Base-by-base conservation (phyloP, 2,888 invertebrate species). In the Chirona hameri region DNA sequence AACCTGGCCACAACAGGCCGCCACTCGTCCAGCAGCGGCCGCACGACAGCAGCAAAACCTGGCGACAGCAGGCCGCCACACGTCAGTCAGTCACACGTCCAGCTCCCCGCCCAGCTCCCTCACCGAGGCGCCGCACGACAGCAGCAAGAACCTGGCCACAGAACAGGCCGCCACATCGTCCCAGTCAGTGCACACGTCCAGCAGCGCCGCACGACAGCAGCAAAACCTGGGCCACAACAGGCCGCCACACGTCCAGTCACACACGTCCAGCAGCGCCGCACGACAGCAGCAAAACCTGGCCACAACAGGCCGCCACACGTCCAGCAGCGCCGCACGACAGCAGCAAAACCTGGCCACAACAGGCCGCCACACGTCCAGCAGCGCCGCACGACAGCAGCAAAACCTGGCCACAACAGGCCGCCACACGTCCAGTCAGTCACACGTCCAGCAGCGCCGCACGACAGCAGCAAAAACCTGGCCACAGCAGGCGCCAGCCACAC, bases 81-180 rank as follows among this genome's bases (percentile, higher is more conserved):
- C n/a, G n/a, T n/a, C n/a, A n/a, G n/a, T n/a, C n/a, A n/a, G n/a
- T n/a, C n/a, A n/a, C n/a, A n/a, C n/a, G n/a, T n/a, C n/a, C n/a
- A 76, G 76, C 39, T 76, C 76, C 7, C 76, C 76, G 76, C 76
- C 76, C 76, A 76, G 76, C 76, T 76, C 76, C 5, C 76, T 31
- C 3, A 76, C 76, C 21, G 76, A 76, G 21, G 76, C 76, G 39
- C 76, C 76, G 39, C 76, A 76, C 21, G 76, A 76, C 21, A 76
- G 76, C 76, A 76, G 39, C 76, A 76, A 39, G 29, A 76, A 76
- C 76, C 76, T 76, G 39, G 5, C 39, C 14, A 39, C 31, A 29
- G 12, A 57, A 14, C n/a, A n/a, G 15, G 57, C 57, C 52, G 14
- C 10, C 52, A 14, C 52, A 7, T 12, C 52, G 52, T 52, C 52